Evolutionary conservation across 2,888 invertebrate genomes (phyloP), one percentile per base, ranked within the genome.

Genomic region (Eupithecia exiguata): DNA sequence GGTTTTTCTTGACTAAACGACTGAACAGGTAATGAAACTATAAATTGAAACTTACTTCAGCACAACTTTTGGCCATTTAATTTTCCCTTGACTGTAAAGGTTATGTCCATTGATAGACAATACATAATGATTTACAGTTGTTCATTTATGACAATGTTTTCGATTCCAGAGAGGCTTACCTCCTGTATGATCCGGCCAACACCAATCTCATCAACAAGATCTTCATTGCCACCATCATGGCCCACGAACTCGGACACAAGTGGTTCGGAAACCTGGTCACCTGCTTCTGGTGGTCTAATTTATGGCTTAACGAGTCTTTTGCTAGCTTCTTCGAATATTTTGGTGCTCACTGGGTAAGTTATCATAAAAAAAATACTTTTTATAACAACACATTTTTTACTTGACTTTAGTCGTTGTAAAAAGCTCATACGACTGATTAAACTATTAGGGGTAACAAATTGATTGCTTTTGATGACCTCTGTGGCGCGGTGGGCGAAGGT

Each of bases 261-360:
- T 97, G 97, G 97, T 97, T 97, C 84, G 97, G 97, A 9, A 96
- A 97, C 87, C 90, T 96, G 68, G 96, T 97, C n/a, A 97, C 97
- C 0, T 96, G 96, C 77, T 95, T 96, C 83, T 97, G 97, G 97
- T 97, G 97, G 97, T 95, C 96, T 74, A 96, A 96, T 83, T 92
- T 96, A 40, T 97, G 97, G 97, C 91, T 97, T 0, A 96, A 96
- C 82, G 96, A 96, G 86, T 96, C 95, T 12, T 97, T 96, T 77
- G 97, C 97, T 0, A 95, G 95, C 70, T 97, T 95, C 88, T 97
- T 96, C 80, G 96, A 98, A 89, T 97, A 97, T 84, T 95, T 95
- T 68, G 95, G 92, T 14, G 95, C 96, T 68, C 95, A 96, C 58
- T 85, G 88, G 81, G 96, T 95, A 86, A 85, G 87, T 84, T 58